phyloP scores from a whole-genome alignment of 2,113 vertebrate genomes.

The Leiothrix lutea region DNA sequence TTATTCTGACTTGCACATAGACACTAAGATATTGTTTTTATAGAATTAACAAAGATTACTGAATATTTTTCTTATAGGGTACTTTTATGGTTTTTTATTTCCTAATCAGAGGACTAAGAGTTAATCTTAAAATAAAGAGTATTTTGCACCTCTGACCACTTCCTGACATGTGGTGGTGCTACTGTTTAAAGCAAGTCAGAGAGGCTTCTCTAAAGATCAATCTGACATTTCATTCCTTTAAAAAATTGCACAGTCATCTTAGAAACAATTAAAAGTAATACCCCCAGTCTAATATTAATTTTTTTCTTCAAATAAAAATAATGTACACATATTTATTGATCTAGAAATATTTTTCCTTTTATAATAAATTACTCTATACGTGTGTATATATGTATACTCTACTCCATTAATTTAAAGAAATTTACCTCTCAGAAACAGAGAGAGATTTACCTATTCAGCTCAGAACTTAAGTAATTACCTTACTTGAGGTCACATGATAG shows the following conservation, averaged over 20 bases:
- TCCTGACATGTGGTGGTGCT: conserved; percentile 57
- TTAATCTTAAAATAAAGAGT: background rate
- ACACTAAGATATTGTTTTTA: background rate
- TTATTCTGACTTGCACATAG: background rate
- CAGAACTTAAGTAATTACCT: conserved; percentile 56
- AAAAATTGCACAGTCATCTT: conserved; percentile 23
- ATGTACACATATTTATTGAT: background rate
- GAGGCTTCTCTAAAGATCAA: background rate
- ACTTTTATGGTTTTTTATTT: background rate
- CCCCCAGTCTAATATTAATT: background rate
- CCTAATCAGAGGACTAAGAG: background rate
- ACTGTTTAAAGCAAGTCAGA: conserved; percentile 47
- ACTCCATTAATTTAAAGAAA: conserved; percentile 25
- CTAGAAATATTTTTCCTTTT: background rate
- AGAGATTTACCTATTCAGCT: background rate
- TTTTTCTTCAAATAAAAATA: conserved; percentile 2
- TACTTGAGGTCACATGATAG: conserved; percentile 79
- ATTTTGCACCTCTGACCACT: conserved; percentile 1
- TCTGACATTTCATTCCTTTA: background rate
- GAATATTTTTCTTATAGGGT: background rate
- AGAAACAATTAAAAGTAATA: background rate
- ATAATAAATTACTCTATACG: background rate
- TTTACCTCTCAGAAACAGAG: background rate
- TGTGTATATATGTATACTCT: background rate
- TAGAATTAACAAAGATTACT: background rate